These are phyloP conservation scores for Deroplatys truncata DNA, from an alignment of 2,888 invertebrate genomes.

Conservation along the genomic window DNA sequence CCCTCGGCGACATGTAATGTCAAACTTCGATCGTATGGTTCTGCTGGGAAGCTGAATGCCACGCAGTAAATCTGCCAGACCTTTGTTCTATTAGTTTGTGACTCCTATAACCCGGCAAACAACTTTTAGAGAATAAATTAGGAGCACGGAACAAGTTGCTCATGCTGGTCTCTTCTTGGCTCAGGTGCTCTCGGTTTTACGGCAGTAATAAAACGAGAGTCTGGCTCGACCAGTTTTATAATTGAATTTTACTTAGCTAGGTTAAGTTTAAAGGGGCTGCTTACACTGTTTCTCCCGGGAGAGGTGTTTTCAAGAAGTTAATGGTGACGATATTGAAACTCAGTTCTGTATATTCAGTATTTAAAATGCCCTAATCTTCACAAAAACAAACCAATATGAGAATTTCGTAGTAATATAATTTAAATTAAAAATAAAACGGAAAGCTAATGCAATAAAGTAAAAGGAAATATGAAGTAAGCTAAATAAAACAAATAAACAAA, in stretches of 20 bases:
- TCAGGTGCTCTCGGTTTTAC: neutral
- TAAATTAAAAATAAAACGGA: too few relatives aligned
- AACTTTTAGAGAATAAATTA: neutral
- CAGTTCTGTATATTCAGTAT: too few relatives aligned
- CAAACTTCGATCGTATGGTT: neutral
- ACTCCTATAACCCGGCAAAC: neutral
- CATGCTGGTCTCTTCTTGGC: neutral
- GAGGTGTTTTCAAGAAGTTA: neutral
- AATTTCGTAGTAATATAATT: too few relatives aligned
- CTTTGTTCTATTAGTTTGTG: neutral
- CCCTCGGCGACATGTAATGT: neutral
- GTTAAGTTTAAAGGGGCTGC: neutral
- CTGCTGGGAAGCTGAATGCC: neutral
- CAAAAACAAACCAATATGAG: too few relatives aligned
- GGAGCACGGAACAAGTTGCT: neutral
- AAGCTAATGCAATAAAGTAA: too few relatives aligned
- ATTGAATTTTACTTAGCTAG: neutral
- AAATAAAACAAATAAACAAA: too few relatives aligned
- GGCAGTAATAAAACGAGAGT: neutral
- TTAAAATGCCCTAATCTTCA: too few relatives aligned
- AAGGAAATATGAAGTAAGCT: too few relatives aligned
- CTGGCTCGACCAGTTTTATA: neutral
- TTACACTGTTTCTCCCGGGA: neutral
- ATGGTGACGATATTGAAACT: too few relatives aligned
- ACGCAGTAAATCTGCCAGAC: neutral